phyloP scores from a whole-genome alignment of 2,113 vertebrate genomes.

The Patagioenas fasciata region DNA sequence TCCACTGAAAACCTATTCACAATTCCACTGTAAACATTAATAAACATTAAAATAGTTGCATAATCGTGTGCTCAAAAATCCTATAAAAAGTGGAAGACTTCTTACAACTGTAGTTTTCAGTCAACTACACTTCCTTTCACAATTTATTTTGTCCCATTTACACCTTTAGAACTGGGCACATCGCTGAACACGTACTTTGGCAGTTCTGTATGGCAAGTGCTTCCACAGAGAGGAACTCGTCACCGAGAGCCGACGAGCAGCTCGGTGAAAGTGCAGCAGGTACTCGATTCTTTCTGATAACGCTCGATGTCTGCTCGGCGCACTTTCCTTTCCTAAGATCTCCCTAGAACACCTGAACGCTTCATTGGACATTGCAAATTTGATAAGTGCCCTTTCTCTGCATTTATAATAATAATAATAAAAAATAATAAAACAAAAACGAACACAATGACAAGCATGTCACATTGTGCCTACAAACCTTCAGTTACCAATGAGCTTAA shows the following conservation, averaged over 20 bases:
- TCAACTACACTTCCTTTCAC: conserved; percentile 91
- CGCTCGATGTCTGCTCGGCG: conserved; percentile 62
- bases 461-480: conserved; percentile 75
- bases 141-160: conserved; percentile 92
- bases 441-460: conserved; percentile 73
- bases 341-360: conserved; percentile 75
- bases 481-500: conserved; percentile 77
- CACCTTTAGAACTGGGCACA: conserved; percentile 88
- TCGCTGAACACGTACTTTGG: conserved; percentile 89
- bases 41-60: conserved; percentile 92
- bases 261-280: conserved; percentile 76
- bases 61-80: conserved; percentile 92
- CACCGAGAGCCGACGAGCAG: conserved; percentile 67
- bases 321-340: conserved; percentile 73
- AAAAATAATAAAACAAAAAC: neutral
- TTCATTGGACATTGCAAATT: conserved; percentile 74
- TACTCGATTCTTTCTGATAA: conserved; percentile 49
- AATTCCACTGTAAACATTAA: conserved; percentile 93
- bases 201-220: conserved; percentile 90
- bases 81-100: conserved; percentile 93
- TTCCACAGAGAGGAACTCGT: conserved; percentile 76
- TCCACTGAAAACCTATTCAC: conserved; percentile 93
- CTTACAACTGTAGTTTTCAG: conserved; percentile 89
- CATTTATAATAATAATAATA: conserved; percentile 43
- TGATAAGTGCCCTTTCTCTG: conserved; percentile 81